A percentile compares a stretch with the other conserved stretches of the same genome.
phyloP scores from a whole-genome alignment of 1,140 invertebrate species.

The Hormaphis cornu region DNA sequence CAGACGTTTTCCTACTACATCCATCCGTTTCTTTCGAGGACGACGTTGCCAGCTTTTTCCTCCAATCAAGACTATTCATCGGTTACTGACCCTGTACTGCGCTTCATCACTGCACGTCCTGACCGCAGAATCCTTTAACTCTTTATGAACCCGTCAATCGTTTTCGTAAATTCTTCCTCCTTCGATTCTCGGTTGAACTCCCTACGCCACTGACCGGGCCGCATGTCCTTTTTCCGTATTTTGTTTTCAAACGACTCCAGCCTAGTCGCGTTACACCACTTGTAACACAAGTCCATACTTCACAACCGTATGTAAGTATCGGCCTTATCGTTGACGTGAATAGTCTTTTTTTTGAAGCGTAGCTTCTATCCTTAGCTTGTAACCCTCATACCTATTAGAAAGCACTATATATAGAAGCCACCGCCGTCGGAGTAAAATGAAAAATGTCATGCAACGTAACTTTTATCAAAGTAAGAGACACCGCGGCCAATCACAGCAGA shows the following conservation, averaged over 20 bases:
- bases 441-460: too few relatives aligned
- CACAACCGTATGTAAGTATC: not conserved
- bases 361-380: too few relatives aligned
- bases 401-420: too few relatives aligned
- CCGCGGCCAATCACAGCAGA: too few relatives aligned
- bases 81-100: too few relatives aligned
- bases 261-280: not conserved
- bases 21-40: not conserved
- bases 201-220: not conserved
- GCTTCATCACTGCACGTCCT: too few relatives aligned
- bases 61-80: too few relatives aligned
- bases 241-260: not conserved
- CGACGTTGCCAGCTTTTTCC: not conserved
- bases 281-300: not conserved
- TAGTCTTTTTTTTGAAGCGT: conserved; percentile 1
- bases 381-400: too few relatives aligned
- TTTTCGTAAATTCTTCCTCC: not conserved
- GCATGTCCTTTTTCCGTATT: not conserved
- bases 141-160: not conserved
- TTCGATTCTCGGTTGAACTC: not conserved
- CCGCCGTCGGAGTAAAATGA: too few relatives aligned
- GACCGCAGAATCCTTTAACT: not conserved
- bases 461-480: too few relatives aligned
- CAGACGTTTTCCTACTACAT: too few relatives aligned
- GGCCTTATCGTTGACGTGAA: not conserved